Evolutionary conservation across 2,888 invertebrate species (phyloP).

Genomic region (Ptychoptera contaminata): DNA sequence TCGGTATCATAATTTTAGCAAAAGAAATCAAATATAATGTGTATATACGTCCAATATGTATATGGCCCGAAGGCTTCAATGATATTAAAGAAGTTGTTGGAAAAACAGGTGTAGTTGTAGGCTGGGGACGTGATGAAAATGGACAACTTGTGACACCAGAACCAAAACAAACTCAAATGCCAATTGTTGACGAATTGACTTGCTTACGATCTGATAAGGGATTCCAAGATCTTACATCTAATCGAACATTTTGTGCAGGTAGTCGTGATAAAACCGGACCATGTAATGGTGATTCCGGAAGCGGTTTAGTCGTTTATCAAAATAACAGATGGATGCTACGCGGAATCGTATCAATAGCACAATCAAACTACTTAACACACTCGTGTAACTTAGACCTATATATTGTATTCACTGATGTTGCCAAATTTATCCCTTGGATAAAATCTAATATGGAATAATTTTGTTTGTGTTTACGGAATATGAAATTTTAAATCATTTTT

Average conservation of each 20-base stretch:
- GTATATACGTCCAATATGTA: constrained; percentile 35
- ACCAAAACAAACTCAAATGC: constrained; percentile 31
- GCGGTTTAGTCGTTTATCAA: constrained; percentile 32
- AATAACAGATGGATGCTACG: constrained; percentile 32
- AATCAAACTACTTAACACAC: constrained; percentile 19
- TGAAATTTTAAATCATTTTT: no score
- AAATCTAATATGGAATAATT: constrained; percentile 12
- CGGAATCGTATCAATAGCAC: constrained; percentile 34
- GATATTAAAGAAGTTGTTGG: constrained; percentile 26
- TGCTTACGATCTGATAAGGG: constrained; percentile 33
- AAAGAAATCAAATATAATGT: constrained; percentile 24
- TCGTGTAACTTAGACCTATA: constrained; percentile 44
- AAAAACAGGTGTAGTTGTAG: constrained; percentile 34
- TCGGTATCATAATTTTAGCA: constrained; percentile 33
- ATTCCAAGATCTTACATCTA: constrained; percentile 26
- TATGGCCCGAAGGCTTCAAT: constrained; percentile 32
- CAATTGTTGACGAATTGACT: constrained; percentile 34
- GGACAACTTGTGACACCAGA: constrained; percentile 19
- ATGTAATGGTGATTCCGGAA: constrained; percentile 44
- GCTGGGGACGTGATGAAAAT: constrained; percentile 34
- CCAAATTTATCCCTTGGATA: constrained; percentile 41
- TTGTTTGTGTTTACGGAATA: no score
- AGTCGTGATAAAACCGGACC: constrained; percentile 18
- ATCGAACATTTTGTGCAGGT: constrained; percentile 29
- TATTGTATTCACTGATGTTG: constrained; percentile 48